A percentile compares a stretch with the other conserved stretches of the same genome.
These are phyloP conservation scores for Metaphire vulgaris DNA, from an alignment of 1,140 invertebrate species.

Conservation along the genomic window DNA sequence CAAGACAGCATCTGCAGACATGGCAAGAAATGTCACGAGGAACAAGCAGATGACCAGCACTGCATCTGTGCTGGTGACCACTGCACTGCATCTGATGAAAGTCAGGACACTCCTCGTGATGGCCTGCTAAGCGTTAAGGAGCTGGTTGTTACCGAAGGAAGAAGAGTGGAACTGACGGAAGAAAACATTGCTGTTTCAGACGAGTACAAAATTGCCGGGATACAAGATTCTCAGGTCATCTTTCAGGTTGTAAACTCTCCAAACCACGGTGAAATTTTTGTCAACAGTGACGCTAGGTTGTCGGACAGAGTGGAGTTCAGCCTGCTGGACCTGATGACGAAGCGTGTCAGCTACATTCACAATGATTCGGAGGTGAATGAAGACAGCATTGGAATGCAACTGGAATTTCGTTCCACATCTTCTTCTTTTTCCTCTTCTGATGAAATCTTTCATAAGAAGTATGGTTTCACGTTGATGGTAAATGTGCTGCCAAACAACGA, in stretches of 20 bases:
- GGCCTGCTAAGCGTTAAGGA: neutral
- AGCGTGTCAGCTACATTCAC: slow-evolving; percentile 78
- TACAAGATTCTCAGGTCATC: neutral
- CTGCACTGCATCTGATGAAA: no score
- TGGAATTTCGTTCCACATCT: slow-evolving; percentile 65
- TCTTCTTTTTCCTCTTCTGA: neutral
- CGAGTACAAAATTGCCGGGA: neutral
- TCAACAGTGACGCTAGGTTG: neutral
- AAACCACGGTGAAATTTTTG: neutral
- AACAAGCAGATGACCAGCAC: no score
- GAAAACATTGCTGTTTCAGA: neutral
- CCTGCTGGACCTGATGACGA: slow-evolving; percentile 62
- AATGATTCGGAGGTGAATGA: slow-evolving; percentile 77
- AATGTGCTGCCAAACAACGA: slow-evolving; percentile 81
- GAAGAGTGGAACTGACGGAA: neutral
- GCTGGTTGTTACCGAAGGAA: neutral
- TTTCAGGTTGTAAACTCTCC: neutral
- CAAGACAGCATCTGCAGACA: neutral
- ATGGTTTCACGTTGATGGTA: slow-evolving; percentile 68
- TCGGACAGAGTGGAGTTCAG: slow-evolving; percentile 56
- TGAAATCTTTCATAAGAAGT: neutral
- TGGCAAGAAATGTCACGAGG: neutral
- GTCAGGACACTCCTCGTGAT: neutral
- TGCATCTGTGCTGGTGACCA: no score
- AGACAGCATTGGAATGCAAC: slow-evolving; percentile 75